phyloP scores from a whole-genome alignment of 2,113 vertebrate genomes.

The Erythrocercus mccallii region DNA sequence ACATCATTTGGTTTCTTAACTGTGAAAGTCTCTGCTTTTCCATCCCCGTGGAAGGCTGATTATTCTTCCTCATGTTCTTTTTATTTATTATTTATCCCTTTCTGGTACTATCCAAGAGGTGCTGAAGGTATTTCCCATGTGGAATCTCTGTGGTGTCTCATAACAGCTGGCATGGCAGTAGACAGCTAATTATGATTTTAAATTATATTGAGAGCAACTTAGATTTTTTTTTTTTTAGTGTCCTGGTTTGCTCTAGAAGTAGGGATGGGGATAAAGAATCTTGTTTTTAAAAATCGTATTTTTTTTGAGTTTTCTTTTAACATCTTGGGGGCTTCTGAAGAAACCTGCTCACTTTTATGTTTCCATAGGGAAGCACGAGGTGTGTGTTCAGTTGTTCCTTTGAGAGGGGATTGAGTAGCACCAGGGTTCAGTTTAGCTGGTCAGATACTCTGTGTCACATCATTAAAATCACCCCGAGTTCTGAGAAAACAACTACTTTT shows the following conservation, averaged over 20 bases:
- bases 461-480: background rate
- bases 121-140: background rate
- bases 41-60: background rate
- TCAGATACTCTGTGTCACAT: background rate
- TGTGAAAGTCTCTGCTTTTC: conserved; percentile 27
- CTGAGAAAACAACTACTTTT: background rate
- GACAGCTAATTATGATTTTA: background rate
- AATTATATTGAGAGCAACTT: background rate
- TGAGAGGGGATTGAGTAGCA: background rate
- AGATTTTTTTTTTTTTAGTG: background rate
- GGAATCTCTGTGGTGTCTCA: background rate
- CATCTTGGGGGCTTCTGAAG: background rate
- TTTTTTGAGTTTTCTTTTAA: background rate
- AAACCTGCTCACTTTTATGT: background rate
- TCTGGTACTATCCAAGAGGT: conserved; percentile 3
- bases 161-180: background rate
- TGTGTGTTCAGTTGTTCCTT: background rate
- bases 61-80: background rate
- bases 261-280: background rate
- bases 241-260: background rate
- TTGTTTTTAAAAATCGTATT: accelerated
- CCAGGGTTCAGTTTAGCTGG: background rate
- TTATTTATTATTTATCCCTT: conserved; percentile 42
- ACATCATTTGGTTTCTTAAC: background rate
- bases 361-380: background rate